Percentiles rank a stretch among this genome's conserved stretches.
Conservation (phyloP, 1,140 invertebrate genomes). For the Trichomalopsis sarcophagae region DNA sequence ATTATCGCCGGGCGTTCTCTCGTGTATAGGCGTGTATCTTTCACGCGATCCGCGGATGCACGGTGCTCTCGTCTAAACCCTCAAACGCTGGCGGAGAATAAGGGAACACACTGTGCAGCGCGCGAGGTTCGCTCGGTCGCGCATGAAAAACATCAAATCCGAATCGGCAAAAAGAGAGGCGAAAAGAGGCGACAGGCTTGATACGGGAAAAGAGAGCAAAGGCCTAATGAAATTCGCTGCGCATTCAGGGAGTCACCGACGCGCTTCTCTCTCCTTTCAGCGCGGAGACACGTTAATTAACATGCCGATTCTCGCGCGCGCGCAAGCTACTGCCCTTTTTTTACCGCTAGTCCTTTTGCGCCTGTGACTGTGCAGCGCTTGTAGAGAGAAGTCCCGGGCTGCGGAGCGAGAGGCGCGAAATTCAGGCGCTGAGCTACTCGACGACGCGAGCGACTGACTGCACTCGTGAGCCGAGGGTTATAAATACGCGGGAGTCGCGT, state of each 20-base stretch:
- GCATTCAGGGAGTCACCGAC: conserved; percentile 14
- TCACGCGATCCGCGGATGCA: not conserved
- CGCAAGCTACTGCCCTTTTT: not conserved
- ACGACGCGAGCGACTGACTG: conserved; percentile 1
- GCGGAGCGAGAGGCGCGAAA: conserved; percentile 35
- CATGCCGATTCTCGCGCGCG: conserved; percentile 25
- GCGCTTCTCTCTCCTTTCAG: conserved; percentile 29
- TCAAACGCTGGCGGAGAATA: not conserved
- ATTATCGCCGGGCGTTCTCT: not conserved
- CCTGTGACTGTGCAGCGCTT: not conserved
- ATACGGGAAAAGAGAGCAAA: conserved; percentile 2
- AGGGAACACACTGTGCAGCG: not conserved
- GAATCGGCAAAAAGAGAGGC: conserved; percentile 7
- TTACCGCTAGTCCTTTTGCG: conserved; percentile 10
- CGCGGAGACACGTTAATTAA: conserved; percentile 39
- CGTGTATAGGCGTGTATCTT: not conserved
- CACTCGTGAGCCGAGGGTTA: conserved; percentile 8
- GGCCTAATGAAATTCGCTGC: conserved; percentile 32
- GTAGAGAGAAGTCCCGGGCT: not conserved
- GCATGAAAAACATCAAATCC: not conserved
- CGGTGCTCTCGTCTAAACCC: not conserved
- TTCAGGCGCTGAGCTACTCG: conserved; percentile 10
- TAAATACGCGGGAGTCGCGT: not conserved
- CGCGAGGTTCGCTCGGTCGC: not conserved
- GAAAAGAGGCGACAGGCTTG: conserved; percentile 6